A percentile compares a stretch with the other conserved stretches of the same genome.
These are phyloP conservation scores for Calidris pugnax DNA, from an alignment of 2,113 vertebrate species.

Conservation along the genomic window DNA sequence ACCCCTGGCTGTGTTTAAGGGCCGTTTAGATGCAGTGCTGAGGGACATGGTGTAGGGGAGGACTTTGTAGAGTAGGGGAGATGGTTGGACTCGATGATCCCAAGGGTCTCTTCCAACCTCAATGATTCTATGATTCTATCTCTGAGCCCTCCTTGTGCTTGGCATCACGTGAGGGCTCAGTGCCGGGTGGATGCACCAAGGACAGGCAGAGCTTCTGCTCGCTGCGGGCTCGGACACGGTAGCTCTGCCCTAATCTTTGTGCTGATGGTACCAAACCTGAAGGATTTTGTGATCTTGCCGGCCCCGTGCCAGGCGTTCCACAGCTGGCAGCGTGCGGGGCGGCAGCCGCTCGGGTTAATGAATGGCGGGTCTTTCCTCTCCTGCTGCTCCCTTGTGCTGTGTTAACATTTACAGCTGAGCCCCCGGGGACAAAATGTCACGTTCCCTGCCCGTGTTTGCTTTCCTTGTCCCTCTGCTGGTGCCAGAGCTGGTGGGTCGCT, in stretches of 20 bases:
- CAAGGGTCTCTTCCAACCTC: too few species aligned
- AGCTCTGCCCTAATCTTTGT: neutral
- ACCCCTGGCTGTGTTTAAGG: too few species aligned
- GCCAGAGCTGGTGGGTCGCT: neutral
- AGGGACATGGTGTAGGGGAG: too few species aligned
- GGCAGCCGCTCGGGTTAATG: neutral
- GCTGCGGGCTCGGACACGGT: fast-evolving
- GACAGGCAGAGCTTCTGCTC: neutral
- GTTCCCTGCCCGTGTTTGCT: neutral
- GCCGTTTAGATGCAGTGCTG: too few species aligned
- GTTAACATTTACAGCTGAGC: neutral
- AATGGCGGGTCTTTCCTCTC: neutral
- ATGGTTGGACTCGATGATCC: too few species aligned
- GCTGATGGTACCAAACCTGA: neutral
- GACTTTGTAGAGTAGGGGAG: too few species aligned
- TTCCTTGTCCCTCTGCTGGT: neutral
- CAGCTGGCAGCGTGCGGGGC: neutral
- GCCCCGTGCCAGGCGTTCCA: neutral
- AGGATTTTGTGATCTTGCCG: neutral
- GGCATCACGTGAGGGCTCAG: fast-evolving
- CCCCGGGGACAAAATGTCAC: neutral
- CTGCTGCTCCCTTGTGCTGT: neutral
- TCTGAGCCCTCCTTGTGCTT: neutral
- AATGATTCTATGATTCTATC: too few species aligned
- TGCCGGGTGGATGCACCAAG: neutral